Percentiles rank a stretch among this genome's conserved stretches.
Evolutionary conservation across 2,888 invertebrate species (phyloP).

Genomic region (Dusona sp.): DNA sequence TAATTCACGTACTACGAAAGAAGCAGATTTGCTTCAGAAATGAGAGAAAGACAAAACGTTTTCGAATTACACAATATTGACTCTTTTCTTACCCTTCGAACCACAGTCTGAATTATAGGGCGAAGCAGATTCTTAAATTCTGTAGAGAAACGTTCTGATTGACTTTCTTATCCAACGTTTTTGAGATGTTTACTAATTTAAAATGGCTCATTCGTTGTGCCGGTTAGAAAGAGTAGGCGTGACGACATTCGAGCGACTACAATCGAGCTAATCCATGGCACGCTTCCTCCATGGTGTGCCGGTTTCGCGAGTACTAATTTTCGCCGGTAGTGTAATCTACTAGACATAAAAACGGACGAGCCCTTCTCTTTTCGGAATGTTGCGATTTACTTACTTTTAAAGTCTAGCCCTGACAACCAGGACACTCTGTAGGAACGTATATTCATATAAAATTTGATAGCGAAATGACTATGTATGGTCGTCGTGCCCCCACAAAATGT

Average conservation of each 20-base stretch:
- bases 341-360: not conserved
- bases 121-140: not conserved
- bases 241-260: not conserved
- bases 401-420: not conserved
- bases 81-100: not conserved
- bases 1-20: slow-evolving; percentile 36
- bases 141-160: not conserved
- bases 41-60: slow-evolving; percentile 34
- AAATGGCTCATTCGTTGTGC: not conserved
- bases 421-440: slow-evolving; percentile 1
- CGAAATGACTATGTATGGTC: slow-evolving; percentile 9
- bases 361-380: not conserved
- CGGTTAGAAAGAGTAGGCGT: not conserved
- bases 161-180: not conserved
- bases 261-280: not conserved
- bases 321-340: too few species aligned
- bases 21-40: slow-evolving; percentile 26
- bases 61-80: slow-evolving; percentile 39
- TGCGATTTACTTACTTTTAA: not conserved
- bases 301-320: too few species aligned
- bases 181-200: not conserved
- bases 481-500: slow-evolving; percentile 47
- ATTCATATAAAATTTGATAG: slow-evolving; percentile 12
- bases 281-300: too few species aligned
- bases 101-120: not conserved